Evolutionary conservation across 2,113 vertebrate species (phyloP).

Genomic region (Protobothrops flavoviridis): DNA sequence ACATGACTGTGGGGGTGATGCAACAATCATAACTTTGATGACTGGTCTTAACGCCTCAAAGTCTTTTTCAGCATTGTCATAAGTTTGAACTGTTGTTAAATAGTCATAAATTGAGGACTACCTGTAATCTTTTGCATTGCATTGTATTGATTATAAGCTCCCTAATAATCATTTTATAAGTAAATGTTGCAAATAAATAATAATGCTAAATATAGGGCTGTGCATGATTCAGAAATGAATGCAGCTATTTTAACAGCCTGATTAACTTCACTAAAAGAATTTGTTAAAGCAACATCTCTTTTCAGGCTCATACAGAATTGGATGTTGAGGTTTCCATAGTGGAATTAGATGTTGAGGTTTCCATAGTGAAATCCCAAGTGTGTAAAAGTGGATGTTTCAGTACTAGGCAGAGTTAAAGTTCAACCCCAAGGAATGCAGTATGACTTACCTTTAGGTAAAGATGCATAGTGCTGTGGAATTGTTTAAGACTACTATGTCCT

Average conservation of each 20-base stretch:
- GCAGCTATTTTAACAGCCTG: neutral
- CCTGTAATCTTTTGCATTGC: neutral
- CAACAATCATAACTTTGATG: no score
- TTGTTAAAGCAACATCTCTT: neutral
- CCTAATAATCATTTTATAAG: neutral
- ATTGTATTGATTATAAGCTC: neutral
- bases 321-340: no score
- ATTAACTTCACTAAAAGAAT: neutral
- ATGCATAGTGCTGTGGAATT: neutral
- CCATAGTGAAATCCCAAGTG: neutral
- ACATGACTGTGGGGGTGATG: no score
- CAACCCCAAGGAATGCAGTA: neutral
- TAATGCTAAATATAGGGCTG: neutral
- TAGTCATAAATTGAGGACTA: no score
- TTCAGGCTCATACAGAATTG: neutral
- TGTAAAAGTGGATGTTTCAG: neutral
- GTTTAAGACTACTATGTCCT: neutral
- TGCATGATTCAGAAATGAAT: neutral
- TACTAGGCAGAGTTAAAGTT: neutral
- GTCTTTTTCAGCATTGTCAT: no score
- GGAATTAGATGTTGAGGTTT: no score
- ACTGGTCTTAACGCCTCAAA: no score
- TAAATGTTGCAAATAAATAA: neutral
- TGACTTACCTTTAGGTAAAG: neutral
- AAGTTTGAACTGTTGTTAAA: no score